Percentiles rank a stretch among this genome's conserved stretches.
Evolutionary conservation across 1,140 invertebrate genomes (phyloP).

Genomic region (Liolophura sinensis): DNA sequence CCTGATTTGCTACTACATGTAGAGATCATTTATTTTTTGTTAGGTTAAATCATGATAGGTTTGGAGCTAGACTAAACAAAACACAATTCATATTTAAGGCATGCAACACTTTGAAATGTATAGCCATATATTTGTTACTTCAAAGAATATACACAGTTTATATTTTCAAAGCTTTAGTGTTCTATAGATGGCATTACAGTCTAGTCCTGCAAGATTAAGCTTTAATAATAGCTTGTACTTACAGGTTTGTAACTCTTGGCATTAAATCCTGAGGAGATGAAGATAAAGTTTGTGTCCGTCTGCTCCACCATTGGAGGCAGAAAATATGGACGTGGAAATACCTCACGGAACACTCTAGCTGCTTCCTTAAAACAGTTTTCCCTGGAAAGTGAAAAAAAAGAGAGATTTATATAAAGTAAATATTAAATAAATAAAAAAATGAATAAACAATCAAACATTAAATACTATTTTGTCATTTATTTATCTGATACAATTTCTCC

Average conservation of each 20-base stretch:
- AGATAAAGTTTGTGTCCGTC: slow-evolving; percentile 78
- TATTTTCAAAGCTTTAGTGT: neutral
- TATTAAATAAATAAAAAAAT: slow-evolving; percentile 17
- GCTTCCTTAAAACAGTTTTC: slow-evolving; percentile 81
- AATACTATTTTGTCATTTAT: neutral
- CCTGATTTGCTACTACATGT: too few species aligned
- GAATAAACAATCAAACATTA: too few species aligned
- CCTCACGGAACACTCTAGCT: slow-evolving; percentile 72
- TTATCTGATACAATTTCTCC: neutral
- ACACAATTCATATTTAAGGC: neutral
- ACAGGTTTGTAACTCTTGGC: slow-evolving; percentile 72
- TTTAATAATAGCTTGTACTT: slow-evolving; percentile 15
- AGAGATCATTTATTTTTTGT: too few species aligned
- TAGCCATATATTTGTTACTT: neutral
- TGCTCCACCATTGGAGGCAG: slow-evolving; percentile 75
- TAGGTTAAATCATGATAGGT: neutral
- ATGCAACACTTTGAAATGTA: neutral
- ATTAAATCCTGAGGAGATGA: slow-evolving; percentile 77
- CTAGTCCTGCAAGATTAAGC: neutral
- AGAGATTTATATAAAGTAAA: neutral
- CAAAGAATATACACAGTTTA: neutral
- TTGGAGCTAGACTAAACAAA: neutral
- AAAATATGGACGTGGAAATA: slow-evolving; percentile 76
- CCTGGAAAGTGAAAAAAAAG: slow-evolving; percentile 50
- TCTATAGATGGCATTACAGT: neutral